These are phyloP conservation scores for Eupleurogrammus muticus DNA, from an alignment of 2,797 vertebrate genomes.

Conservation along the genomic window DNA sequence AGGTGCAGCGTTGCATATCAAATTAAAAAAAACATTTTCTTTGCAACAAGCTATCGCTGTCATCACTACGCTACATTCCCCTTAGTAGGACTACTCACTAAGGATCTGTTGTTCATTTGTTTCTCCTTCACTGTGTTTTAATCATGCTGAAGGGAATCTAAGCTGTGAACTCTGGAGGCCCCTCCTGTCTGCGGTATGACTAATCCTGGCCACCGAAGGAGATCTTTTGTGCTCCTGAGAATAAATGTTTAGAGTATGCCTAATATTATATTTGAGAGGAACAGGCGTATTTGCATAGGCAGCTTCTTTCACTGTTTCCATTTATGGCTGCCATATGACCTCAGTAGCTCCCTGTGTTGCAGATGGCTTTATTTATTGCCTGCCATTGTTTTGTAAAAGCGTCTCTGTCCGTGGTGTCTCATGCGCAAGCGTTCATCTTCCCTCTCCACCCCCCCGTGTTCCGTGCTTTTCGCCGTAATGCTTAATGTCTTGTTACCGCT, in stretches of 20 bases:
- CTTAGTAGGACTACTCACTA: neutral
- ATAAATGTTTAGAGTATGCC: conserved; percentile 62
- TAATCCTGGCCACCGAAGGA: conserved; percentile 35
- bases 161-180: conserved; percentile 32
- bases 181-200: conserved; percentile 35
- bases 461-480: conserved; percentile 23
- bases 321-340: conserved; percentile 44
- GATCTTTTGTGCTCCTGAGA: conserved; percentile 51
- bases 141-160: conserved; percentile 10
- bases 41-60: conserved; percentile 21
- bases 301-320: conserved; percentile 53
- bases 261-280: conserved; percentile 47
- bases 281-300: conserved; percentile 43
- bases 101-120: conserved; percentile 9
- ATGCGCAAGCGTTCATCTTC: conserved; percentile 1
- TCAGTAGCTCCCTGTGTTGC: conserved; percentile 51
- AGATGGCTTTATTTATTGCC: conserved; percentile 51
- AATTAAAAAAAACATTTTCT: conserved; percentile 55
- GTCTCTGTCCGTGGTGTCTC: conserved; percentile 10
- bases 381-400: conserved; percentile 38
- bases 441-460: neutral
- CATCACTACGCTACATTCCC: neutral
- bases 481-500: conserved; percentile 40
- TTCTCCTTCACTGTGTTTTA: conserved; percentile 9
- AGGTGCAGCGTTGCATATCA: conserved; percentile 44